Conservation (phyloP, 2,797 vertebrate genomes). For the Trichosurus vulpecula region DNA sequence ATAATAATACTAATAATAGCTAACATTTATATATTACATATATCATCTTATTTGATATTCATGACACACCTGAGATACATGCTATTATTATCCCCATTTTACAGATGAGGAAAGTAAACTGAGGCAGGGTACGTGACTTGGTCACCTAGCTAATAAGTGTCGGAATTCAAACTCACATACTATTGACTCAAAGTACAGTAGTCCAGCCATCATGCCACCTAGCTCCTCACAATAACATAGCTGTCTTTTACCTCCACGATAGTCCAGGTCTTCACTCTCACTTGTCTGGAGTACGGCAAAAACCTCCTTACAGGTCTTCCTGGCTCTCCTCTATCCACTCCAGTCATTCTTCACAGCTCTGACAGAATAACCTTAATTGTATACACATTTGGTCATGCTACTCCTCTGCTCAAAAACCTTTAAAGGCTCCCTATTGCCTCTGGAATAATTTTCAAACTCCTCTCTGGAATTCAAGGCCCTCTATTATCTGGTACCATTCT, state of each 20-base stretch:
- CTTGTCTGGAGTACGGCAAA: neutral
- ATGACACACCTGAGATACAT: neutral
- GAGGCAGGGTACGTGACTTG: neutral
- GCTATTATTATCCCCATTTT: neutral
- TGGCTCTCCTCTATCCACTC: neutral
- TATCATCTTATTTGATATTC: neutral
- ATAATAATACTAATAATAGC: neutral
- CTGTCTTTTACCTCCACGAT: neutral
- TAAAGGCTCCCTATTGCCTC: neutral
- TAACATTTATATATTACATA: neutral
- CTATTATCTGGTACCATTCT: neutral
- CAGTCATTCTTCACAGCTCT: neutral
- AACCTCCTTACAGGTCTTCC: neutral
- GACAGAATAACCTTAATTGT: neutral
- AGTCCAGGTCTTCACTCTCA: neutral
- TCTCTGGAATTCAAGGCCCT: neutral
- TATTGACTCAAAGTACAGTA: neutral
- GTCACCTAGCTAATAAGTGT: neutral
- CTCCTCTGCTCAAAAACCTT: neutral
- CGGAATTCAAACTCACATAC: neutral
- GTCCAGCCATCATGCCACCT: neutral
- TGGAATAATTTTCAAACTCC: neutral
- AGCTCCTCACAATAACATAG: neutral
- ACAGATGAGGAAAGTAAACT: neutral
- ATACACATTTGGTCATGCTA: neutral